Evolutionary conservation across 2,797 vertebrate species (phyloP).

Genomic region (Nothura maculosa): DNA sequence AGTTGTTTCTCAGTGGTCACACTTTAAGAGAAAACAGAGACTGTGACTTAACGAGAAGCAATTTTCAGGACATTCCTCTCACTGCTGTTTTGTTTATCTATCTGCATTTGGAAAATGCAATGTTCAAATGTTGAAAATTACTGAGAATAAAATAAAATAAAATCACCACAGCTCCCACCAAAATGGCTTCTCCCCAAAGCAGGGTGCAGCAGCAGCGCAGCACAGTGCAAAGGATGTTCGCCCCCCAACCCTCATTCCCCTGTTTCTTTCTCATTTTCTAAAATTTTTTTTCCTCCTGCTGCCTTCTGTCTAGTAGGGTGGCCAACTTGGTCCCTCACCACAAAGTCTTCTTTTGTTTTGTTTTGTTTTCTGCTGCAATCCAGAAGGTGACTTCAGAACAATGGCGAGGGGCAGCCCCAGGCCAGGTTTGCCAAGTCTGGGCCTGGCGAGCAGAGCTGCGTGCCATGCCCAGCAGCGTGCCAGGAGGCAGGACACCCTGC

Average conservation of each 20-base stretch:
- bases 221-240: not conserved
- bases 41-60: not conserved
- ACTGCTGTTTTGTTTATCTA: not conserved
- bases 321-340: not conserved
- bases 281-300: not conserved
- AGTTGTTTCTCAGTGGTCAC: rapidly evolving
- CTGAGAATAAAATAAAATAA: not conserved
- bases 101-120: not conserved
- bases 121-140: not conserved
- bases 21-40: not conserved
- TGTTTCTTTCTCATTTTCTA: not conserved
- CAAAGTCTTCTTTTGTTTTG: not conserved
- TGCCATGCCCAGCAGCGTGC: constrained; percentile 31
- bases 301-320: constrained; percentile 25
- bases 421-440: constrained; percentile 42
- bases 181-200: too few relatives aligned
- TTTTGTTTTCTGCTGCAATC: not conserved
- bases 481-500: constrained; percentile 34
- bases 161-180: too few relatives aligned
- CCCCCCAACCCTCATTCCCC: not conserved
- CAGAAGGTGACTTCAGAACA: constrained; percentile 44
- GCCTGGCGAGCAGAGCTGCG: constrained; percentile 3
- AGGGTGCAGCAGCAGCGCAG: too few relatives aligned
- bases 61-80: not conserved
- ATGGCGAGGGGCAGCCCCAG: constrained; percentile 1